Conservation (phyloP, 2,113 vertebrate genomes). For the Conger conger region DNA sequence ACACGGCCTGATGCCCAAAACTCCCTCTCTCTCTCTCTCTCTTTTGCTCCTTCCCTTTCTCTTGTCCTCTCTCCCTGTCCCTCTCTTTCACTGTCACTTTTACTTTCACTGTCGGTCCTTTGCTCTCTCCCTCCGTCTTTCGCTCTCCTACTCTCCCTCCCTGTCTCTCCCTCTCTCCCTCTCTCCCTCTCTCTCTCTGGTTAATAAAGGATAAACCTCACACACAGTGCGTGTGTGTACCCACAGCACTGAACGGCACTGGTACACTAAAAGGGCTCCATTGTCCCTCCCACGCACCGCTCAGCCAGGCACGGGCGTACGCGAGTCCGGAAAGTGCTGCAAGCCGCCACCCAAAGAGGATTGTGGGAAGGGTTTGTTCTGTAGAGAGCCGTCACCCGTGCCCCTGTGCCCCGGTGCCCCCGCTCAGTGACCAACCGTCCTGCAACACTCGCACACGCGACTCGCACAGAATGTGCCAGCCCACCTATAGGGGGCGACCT, state of each 20-base stretch:
- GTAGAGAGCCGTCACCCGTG: constrained; percentile 31
- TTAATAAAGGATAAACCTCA: background rate
- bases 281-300: background rate
- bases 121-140: too few species aligned
- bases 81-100: too few species aligned
- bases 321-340: constrained; percentile 12
- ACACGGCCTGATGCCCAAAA: background rate
- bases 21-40: too few species aligned
- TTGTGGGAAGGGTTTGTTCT: background rate
- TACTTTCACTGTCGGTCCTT: too few species aligned
- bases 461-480: constrained; percentile 35
- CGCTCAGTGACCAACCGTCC: constrained; percentile 37
- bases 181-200: background rate
- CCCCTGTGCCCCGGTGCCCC: constrained; percentile 9
- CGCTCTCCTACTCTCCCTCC: background rate
- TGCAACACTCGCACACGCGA: constrained; percentile 12
- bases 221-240: background rate
- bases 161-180: background rate
- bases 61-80: too few species aligned
- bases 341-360: constrained; percentile 8
- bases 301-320: background rate
- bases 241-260: background rate
- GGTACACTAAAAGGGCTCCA: constrained; percentile 23
- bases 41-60: background rate
- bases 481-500: background rate